Conservation (phyloP, 1,140 invertebrate genomes). For the Hirudo medicinalis region DNA sequence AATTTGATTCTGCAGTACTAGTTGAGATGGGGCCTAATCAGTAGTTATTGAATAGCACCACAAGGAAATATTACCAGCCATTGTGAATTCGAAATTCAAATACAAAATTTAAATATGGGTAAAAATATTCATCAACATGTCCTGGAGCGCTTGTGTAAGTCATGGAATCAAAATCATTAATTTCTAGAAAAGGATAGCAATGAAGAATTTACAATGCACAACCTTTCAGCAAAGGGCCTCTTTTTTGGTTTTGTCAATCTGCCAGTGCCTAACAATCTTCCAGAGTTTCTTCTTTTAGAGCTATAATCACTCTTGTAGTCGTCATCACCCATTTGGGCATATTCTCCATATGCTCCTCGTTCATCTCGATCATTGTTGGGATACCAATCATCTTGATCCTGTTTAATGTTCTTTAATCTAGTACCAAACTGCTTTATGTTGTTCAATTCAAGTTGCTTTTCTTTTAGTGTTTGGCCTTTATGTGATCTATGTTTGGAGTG, state of each 20-base stretch:
- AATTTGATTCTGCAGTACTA: no score
- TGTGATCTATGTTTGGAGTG: no score
- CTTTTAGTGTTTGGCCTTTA: no score
- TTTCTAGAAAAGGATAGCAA: background rate
- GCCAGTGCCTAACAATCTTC: conserved; percentile 6
- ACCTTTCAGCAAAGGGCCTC: conserved; percentile 20
- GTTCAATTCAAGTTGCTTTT: no score
- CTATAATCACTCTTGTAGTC: background rate
- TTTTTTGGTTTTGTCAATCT: conserved; percentile 6
- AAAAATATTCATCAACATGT: no score
- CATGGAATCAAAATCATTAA: no score
- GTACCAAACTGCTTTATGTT: background rate
- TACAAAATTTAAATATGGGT: no score
- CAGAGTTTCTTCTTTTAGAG: conserved; percentile 13
- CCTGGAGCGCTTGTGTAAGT: no score
- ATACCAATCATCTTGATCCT: background rate
- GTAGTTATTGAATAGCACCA: no score
- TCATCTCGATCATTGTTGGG: background rate
- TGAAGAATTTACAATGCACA: background rate
- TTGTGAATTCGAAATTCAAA: no score
- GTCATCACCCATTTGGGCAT: background rate
- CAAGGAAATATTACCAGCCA: no score
- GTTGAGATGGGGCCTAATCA: no score
- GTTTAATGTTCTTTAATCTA: background rate
- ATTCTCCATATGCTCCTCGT: background rate